phyloP scores from a whole-genome alignment of 2,888 invertebrate genomes.

The Ormia ochracea region DNA sequence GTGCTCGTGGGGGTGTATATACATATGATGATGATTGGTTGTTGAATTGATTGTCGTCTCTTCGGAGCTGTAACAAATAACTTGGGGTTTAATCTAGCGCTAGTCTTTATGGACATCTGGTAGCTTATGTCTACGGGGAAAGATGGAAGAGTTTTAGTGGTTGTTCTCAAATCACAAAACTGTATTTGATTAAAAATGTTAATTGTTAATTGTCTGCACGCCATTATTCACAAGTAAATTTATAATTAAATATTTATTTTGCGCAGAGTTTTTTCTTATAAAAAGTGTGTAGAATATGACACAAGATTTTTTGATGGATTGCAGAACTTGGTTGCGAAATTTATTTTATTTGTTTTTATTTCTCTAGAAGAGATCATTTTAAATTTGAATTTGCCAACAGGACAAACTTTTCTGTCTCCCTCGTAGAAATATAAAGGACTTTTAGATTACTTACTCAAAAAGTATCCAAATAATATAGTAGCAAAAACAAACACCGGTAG shows the following conservation, averaged over 20 bases:
- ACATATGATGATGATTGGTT: slow-evolving; percentile 60
- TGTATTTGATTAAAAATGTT: no score
- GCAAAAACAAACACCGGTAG: slow-evolving; percentile 90
- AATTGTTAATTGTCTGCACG: no score
- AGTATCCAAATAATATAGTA: slow-evolving; percentile 95
- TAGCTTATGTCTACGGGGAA: slow-evolving; percentile 2
- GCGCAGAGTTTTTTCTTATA: no score
- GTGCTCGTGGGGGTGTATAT: slow-evolving; percentile 67
- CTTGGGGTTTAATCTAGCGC: slow-evolving; percentile 70
- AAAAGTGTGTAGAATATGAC: no score
- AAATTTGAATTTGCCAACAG: no score
- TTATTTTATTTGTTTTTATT: no score
- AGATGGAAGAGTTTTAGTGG: not conserved
- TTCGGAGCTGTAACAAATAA: slow-evolving; percentile 75
- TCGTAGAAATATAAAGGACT: slow-evolving; percentile 35
- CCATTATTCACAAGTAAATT: no score
- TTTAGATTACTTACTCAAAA: slow-evolving; percentile 86
- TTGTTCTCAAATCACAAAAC: not conserved
- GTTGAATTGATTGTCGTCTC: slow-evolving; percentile 75
- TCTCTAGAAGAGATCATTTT: no score
- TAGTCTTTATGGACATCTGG: not conserved
- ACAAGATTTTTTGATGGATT: no score
- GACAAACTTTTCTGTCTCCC: slow-evolving; percentile 9
- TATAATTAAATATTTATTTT: no score
- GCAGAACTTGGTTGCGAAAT: no score